A percentile compares a stretch with the other conserved stretches of the same genome.
Conservation (phyloP, 2,113 vertebrate genomes). For the Cygnus atratus region DNA sequence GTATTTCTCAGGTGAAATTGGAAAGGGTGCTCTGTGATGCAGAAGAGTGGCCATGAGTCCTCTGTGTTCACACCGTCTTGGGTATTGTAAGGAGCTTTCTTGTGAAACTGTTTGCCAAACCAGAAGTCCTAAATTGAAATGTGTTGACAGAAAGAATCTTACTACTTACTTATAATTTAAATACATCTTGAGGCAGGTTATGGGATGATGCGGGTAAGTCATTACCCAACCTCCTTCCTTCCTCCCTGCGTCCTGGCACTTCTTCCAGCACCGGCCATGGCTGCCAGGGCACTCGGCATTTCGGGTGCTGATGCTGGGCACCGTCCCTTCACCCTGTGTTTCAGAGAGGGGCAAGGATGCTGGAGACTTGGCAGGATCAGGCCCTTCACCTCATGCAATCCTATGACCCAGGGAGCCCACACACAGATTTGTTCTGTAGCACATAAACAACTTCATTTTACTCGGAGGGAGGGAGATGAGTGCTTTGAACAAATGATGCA, state of each 20-base stretch:
- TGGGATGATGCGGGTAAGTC: conserved; percentile 6
- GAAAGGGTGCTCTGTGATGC: conserved; percentile 54
- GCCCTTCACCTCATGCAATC: conserved; percentile 40
- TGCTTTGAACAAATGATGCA: conserved; percentile 50
- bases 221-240: background rate
- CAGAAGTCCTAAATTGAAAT: conserved; percentile 71
- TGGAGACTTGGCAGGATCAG: conserved; percentile 4
- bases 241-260: accelerated
- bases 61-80: conserved; percentile 43
- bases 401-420: conserved; percentile 64
- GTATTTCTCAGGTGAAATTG: conserved; percentile 54
- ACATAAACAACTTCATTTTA: conserved; percentile 39
- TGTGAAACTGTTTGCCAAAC: conserved; percentile 68
- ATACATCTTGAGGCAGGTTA: conserved; percentile 64
- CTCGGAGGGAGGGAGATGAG: conserved; percentile 42
- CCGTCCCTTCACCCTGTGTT: accelerated
- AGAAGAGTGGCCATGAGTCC: conserved; percentile 51
- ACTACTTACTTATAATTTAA: conserved; percentile 64
- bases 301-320: background rate
- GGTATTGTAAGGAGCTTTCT: conserved; percentile 64
- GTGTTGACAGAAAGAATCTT: conserved; percentile 74
- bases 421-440: conserved; percentile 47
- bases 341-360: background rate
- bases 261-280: background rate
- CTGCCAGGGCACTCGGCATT: accelerated